Base-by-base conservation (phyloP, 2,797 vertebrate genomes). In the Gymnocypris eckloni region DNA sequence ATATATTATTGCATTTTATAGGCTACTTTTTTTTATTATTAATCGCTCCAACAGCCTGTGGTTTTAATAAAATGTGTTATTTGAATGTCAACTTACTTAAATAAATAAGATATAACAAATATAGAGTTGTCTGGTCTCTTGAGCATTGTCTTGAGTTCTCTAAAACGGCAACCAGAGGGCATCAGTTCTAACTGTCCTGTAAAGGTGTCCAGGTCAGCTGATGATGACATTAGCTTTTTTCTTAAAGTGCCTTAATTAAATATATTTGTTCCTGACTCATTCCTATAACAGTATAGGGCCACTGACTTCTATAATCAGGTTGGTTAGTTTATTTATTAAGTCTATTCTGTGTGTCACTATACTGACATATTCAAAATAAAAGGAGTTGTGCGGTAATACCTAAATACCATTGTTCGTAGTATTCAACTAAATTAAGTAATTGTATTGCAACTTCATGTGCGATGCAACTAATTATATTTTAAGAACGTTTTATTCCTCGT, bases 171-270 rank as follows among this genome's bases (percentile, higher is more conserved):
- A 59, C 6, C 54, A 78, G 37, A 59, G 37, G 52, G 76, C 37
- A 78, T 78, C 37, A 41, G 54, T 43, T 78, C 37, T 43, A 59
- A 78, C 76, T 59, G 22, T 15, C 52, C 37, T 50, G 45, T 48
- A 5, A 43, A 2, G 20, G 39, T 71, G 20, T 71, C 39, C 69
- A n/a, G 39, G 39, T n/a, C 39, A 71, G 52, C 20, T 9, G 33
- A 9, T 39, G 50, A 56, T 77, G 75, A 12, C 33, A 39, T 39
- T 56, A n/a, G 10, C 28, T 20, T 25, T 25, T 61, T 52, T 41
- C 2, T 56, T 77, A 39, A 59, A 78, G 37, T 39, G 22, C 28
- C 33, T 39, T 76, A 37, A 76, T 39, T 76, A 37, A 76, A 76
- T 54, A 54, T 6, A 54, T 3, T 7, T 45, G 25, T 52, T 15